These are phyloP conservation scores for Myiozetetes cayanensis DNA, from an alignment of 2,113 vertebrate genomes.

Conservation along the genomic window DNA sequence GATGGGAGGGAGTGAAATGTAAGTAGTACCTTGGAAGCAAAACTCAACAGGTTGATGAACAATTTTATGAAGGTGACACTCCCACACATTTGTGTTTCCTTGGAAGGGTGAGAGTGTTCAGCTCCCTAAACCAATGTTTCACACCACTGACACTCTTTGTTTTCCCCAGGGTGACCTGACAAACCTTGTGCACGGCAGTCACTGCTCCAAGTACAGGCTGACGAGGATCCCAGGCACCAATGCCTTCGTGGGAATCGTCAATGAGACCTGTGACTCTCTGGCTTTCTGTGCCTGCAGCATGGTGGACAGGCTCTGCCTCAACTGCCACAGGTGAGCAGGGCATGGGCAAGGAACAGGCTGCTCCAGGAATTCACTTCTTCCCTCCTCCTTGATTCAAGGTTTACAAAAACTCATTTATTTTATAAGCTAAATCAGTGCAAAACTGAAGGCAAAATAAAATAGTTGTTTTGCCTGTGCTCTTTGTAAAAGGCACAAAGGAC, in stretches of 20 bases:
- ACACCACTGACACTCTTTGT: rapidly evolving
- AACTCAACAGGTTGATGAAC: background rate
- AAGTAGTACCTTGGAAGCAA: background rate
- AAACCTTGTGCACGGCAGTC: slow-evolving; percentile 96
- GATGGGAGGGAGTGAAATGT: rapidly evolving
- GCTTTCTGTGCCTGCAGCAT: slow-evolving; percentile 98
- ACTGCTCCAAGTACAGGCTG: slow-evolving; percentile 95
- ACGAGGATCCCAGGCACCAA: slow-evolving; percentile 94
- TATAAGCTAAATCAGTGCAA: rapidly evolving
- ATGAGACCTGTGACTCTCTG: slow-evolving; percentile 94
- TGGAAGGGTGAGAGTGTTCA: background rate
- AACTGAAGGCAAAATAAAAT: background rate
- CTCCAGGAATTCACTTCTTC: background rate
- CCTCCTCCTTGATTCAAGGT: background rate
- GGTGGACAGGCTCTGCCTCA: slow-evolving; percentile 96
- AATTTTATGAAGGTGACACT: background rate
- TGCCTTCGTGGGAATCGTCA: slow-evolving; percentile 95
- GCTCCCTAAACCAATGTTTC: background rate
- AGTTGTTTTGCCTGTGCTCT: background rate
- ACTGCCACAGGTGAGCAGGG: slow-evolving; percentile 89
- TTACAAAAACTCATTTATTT: rapidly evolving
- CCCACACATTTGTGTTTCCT: rapidly evolving
- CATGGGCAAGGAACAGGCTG: rapidly evolving
- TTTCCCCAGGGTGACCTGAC: slow-evolving; percentile 89
- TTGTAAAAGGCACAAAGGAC: background rate